A percentile compares a stretch with the other conserved stretches of the same genome.
Evolutionary conservation across 2,888 invertebrate genomes (phyloP).

Genomic region (Leptothorax acervorum): DNA sequence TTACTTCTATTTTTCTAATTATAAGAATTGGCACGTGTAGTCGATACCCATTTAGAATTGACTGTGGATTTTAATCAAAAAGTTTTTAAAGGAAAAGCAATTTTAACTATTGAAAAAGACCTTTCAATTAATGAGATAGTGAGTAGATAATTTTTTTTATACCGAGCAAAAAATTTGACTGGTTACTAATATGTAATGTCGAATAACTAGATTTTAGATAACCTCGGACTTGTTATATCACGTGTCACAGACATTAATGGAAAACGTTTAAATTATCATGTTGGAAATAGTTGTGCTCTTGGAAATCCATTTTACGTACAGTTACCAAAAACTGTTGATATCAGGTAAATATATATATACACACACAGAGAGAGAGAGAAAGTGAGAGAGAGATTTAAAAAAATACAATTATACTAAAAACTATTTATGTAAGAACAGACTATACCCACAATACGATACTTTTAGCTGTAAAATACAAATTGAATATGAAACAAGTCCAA

Average conservation of each 20-base stretch:
- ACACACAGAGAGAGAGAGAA: no score
- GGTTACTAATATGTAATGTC: background rate
- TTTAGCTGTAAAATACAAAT: constrained; percentile 88
- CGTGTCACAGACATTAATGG: no score
- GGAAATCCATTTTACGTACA: no score
- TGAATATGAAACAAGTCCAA: constrained; percentile 91
- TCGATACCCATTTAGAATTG: constrained; percentile 88
- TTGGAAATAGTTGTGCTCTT: no score
- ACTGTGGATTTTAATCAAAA: constrained; percentile 91
- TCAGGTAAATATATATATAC: no score
- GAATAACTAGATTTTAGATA: no score
- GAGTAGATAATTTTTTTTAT: constrained; percentile 54
- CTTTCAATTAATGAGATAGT: constrained; percentile 88
- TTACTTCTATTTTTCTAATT: background rate
- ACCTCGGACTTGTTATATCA: no score
- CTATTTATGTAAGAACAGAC: no score
- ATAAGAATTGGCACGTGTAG: constrained; percentile 88
- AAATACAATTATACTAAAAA: no score
- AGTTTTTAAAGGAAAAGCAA: constrained; percentile 89
- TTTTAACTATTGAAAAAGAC: constrained; percentile 86
- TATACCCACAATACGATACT: background rate
- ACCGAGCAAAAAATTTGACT: background rate
- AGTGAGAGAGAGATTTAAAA: no score
- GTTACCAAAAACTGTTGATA: no score
- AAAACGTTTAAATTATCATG: no score